phyloP scores from a whole-genome alignment of 1,140 invertebrate genomes.

The Meloidogyne exigua region DNA sequence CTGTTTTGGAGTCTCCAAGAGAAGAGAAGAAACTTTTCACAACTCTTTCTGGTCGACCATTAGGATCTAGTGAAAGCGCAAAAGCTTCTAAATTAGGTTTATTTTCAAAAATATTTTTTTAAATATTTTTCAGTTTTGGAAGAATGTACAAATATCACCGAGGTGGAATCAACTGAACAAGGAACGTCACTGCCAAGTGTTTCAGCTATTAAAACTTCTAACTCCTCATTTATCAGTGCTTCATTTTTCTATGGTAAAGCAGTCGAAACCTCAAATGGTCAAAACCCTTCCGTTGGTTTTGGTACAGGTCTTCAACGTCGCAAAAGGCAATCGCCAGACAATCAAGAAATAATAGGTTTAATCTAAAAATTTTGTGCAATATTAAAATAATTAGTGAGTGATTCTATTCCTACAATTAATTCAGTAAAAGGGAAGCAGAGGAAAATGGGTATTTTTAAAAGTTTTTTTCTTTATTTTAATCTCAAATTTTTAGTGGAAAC shows the following conservation, averaged over 20 bases:
- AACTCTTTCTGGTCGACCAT: neutral
- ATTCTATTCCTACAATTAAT: too few relatives aligned
- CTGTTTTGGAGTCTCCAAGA: neutral
- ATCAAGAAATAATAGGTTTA: too few relatives aligned
- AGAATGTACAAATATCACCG: neutral
- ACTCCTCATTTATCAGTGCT: neutral
- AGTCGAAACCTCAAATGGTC: neutral
- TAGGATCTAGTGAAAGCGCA: constrained; percentile 3
- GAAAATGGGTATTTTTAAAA: too few relatives aligned
- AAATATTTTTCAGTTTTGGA: neutral
- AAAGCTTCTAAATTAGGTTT: constrained; percentile 9
- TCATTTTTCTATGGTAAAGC: neutral
- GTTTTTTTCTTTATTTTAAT: too few relatives aligned
- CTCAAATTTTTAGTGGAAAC: too few relatives aligned
- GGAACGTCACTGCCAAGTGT: neutral
- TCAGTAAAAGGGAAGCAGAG: too few relatives aligned
- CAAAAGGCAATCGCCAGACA: too few relatives aligned
- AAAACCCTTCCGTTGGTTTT: too few relatives aligned
- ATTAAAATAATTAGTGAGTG: too few relatives aligned
- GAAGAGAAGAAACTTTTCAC: neutral
- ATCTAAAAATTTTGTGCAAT: too few relatives aligned
- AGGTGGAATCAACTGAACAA: neutral
- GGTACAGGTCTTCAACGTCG: too few relatives aligned
- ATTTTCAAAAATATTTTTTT: neutral
- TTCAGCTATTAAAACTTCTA: neutral